Evolutionary conservation across 2,888 invertebrate genomes (phyloP), one percentile per base, ranked within the genome.

Genomic region (Nematopogon swammerdamellus): DNA sequence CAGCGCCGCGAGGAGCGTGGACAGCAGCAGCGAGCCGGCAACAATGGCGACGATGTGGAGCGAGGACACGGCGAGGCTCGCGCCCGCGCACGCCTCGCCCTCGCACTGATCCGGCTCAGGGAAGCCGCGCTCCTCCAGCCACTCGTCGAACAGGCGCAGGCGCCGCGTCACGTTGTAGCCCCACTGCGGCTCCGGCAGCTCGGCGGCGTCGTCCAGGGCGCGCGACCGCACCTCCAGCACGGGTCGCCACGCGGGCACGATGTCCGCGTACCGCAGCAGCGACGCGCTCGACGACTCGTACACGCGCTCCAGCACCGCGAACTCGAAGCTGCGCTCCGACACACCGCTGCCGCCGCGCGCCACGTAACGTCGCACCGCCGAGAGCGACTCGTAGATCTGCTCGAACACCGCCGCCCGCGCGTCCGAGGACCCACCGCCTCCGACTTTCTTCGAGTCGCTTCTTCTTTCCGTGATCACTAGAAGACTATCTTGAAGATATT

Each of bases 31-130:
- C 18, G 68, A 70, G 36, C 65, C 65, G 50, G 68, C 56, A 50
- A 69, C 62, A 51, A 72, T 65, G 46, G 64, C 62, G 55, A 71
- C 58, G 58, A 74, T 67, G 57, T 71, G 71, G 42, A 64, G 64
- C 18, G 67, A 61, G 50, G 63, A 65, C 51, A 70, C 60, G 19
- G 65, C 52, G 29, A 65, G 58, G 51, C 63, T 65, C 42, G 65
- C 61, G 44, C 55, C 56, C 52, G 16, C 14, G 46, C 70, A 73
- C 42, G 73, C 69, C 52, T 72, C 67, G 3, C 69, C 65, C 36
- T 16, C 44, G 19, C 62, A 63, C 57, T 71, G 73, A 55, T 61
- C 65, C 55, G 72, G 65, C 56, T 65, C 65, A 18, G 61, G 53
- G 55, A 56, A 69, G 51, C 68, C 63, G 1, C 51, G 49, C 57